A percentile compares a stretch with the other conserved stretches of the same genome.
Evolutionary conservation across 2,797 vertebrate species (phyloP).

Genomic region (Brachymystax lenok): DNA sequence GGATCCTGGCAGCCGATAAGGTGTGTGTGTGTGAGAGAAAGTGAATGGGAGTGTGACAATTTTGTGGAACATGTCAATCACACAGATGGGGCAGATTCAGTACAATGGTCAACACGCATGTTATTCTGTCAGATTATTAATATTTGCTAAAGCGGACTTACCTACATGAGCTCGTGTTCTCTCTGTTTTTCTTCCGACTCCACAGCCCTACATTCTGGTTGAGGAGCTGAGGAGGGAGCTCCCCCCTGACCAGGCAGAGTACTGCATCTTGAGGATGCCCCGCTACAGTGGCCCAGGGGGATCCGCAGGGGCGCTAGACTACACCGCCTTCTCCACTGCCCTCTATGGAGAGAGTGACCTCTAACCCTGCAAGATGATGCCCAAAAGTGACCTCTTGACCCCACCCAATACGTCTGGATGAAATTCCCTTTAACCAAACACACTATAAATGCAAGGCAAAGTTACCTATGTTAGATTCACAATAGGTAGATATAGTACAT

Average conservation of each 20-base stretch:
- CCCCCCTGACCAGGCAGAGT: constrained; percentile 95
- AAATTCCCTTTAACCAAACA: constrained; percentile 32
- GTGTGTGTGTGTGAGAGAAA: constrained; percentile 57
- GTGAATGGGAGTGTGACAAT: not conserved
- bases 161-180: not conserved
- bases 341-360: constrained; percentile 99
- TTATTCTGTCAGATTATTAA: not conserved
- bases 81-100: not conserved
- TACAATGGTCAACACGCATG: not conserved
- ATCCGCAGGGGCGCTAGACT: constrained; percentile 92
- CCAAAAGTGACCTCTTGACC: constrained; percentile 29
- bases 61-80: not conserved
- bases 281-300: constrained; percentile 82
- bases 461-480: constrained; percentile 11
- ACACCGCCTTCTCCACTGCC: constrained; percentile 98
- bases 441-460: not conserved
- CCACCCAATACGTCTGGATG: constrained; percentile 17
- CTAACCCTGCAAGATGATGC: constrained; percentile 71
- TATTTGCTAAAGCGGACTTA: not conserved
- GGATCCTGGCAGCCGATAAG: constrained; percentile 95
- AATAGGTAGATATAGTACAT: constrained; percentile 15
- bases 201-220: constrained; percentile 92
- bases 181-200: not conserved
- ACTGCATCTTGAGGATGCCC: constrained; percentile 96
- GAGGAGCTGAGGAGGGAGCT: constrained; percentile 94